Conservation (phyloP, 1,140 invertebrate species). For the Trissolcus basalis region DNA sequence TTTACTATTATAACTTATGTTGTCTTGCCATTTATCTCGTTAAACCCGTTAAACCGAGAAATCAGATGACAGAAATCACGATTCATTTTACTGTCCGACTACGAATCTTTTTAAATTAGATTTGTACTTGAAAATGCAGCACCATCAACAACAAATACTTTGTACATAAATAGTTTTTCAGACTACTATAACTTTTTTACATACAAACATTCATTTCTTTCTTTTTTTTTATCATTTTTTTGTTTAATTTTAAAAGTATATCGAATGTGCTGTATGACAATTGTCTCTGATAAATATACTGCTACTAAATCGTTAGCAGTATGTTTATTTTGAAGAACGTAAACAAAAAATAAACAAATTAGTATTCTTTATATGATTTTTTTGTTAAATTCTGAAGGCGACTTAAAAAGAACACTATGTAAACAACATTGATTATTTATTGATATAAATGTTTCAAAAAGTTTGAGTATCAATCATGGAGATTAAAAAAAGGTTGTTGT, state of each 20-base stretch:
- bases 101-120: slow-evolving; percentile 24
- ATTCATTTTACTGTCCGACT: slow-evolving; percentile 16
- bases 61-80: slow-evolving; percentile 28
- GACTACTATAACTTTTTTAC: not conserved
- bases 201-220: not conserved
- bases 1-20: slow-evolving; percentile 65
- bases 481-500: no score
- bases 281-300: no score
- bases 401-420: no score
- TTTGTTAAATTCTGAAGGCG: no score
- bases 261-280: no score
- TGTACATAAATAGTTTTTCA: not conserved
- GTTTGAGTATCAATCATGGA: no score
- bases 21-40: slow-evolving; percentile 55
- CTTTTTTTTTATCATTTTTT: not conserved
- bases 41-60: slow-evolving; percentile 30
- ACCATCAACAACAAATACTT: not conserved
- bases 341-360: no score
- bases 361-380: no score
- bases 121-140: not conserved
- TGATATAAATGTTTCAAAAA: no score
- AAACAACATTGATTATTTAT: no score
- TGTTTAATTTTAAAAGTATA: not conserved
- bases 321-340: no score
- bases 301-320: no score